A percentile compares a stretch with the other conserved stretches of the same genome.
phyloP scores from a whole-genome alignment of 2,113 vertebrate species.

The Fregetta grallaria region DNA sequence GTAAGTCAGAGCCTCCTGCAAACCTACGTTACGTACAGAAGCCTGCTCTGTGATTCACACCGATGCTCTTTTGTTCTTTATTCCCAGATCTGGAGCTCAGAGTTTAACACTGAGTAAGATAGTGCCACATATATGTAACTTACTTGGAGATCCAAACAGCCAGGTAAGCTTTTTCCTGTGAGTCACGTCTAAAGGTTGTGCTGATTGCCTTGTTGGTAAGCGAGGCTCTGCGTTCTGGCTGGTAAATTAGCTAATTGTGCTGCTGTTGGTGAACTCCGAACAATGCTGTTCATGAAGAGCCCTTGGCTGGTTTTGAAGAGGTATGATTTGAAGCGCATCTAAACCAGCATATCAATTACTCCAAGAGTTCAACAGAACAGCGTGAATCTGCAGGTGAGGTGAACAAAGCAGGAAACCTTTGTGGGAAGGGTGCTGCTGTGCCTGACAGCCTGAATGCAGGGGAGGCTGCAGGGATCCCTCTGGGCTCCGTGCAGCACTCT shows the following conservation, averaged over 20 bases:
- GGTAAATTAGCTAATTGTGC: background rate
- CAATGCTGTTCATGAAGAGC: background rate
- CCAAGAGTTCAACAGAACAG: background rate
- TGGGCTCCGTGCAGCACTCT: background rate
- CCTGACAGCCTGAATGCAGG: background rate
- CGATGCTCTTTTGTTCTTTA: background rate
- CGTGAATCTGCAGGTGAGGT: background rate
- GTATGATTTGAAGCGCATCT: background rate
- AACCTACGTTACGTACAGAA: background rate
- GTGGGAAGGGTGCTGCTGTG: background rate
- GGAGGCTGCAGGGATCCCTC: background rate
- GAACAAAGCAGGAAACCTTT: background rate
- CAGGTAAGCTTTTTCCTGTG: constrained; percentile 80
- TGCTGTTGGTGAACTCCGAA: background rate
- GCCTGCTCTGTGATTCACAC: background rate
- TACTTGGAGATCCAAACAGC: constrained; percentile 95
- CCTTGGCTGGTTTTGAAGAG: background rate
- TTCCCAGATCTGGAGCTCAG: constrained; percentile 92
- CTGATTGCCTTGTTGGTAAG: background rate
- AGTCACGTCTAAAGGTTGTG: background rate
- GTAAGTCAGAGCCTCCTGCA: constrained; percentile 75
- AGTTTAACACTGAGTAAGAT: constrained; percentile 98
- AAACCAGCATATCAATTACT: background rate
- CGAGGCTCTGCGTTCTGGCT: background rate
- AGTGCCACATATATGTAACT: constrained; percentile 98